Base-by-base conservation (phyloP, 2,113 vertebrate species). In the Plestiodon gilberti region DNA sequence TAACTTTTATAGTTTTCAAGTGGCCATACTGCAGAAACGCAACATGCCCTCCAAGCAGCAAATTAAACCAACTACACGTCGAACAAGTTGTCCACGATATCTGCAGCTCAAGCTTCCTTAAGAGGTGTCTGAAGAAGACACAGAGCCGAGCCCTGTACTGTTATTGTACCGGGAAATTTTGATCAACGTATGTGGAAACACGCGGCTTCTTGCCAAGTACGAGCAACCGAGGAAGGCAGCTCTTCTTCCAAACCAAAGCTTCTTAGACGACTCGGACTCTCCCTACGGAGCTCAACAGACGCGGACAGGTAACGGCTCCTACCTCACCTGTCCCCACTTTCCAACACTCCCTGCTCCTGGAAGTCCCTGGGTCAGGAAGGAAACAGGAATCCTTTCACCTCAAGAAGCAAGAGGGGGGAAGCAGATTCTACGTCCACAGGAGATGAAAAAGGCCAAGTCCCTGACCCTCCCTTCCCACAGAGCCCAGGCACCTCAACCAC, bases 401-500 rank as follows among this genome's bases (percentile, higher is more conserved):
- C 2, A 65, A 11, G 1, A 25, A 64, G 78, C 30, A 3, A 52
- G 17, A 1, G 3, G 17, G 17, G 38, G 40, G 78, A 6, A 20
- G 22, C 10, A 1, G 40, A n/a, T 4, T 5, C 62, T 14, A 6
- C 2, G 23, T 6, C 79, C 28, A 6, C 61, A 1, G 40, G 15
- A n/a, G 40, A 11, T 5, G 28, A 11, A 40, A 28, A 4, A 2
- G 2, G 4, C 22, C 25, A 30, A 1, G 4, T 40, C 11, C 7
- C 22, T 8, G n/a, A 18, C 13, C 70, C 40, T 10, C 35, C 82
- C 40, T 7, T 0, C 7, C 6, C 23, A 3, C 7, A 14, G 6
- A 23, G 9, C 1, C 1, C 4, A 2, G 0, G n/a, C 13, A 2
- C 1, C 9, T 3, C 10, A 23, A 0, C 18, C 1, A 10, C 3